phyloP scores from a whole-genome alignment of 2,113 vertebrate species.

The Notarius quadriscutis region DNA sequence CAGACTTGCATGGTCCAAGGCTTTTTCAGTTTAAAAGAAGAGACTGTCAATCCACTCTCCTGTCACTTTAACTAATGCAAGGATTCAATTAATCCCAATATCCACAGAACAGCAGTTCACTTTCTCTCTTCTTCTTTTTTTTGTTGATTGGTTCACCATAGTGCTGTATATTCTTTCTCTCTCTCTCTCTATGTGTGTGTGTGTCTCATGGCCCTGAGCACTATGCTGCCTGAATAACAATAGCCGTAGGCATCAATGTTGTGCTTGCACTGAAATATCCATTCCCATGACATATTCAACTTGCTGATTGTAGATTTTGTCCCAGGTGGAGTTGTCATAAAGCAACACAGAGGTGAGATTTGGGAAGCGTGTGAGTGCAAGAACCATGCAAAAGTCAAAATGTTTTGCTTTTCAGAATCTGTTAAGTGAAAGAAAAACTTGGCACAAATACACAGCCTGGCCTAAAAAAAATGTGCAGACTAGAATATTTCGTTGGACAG shows the following conservation, averaged over 20 bases:
- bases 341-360: not conserved
- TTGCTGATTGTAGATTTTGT: not conserved
- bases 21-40: constrained; percentile 50
- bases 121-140: constrained; percentile 43
- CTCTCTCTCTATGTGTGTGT: constrained; percentile 30
- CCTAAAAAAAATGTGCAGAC: too few species aligned
- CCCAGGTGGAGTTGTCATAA: not conserved
- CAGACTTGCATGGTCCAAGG: constrained; percentile 15
- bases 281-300: constrained; percentile 48
- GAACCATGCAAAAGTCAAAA: not conserved
- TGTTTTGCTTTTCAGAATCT: not conserved
- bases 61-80: constrained; percentile 58
- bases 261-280: constrained; percentile 42
- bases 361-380: not conserved
- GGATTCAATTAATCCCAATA: constrained; percentile 56
- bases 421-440: not conserved
- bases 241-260: not conserved
- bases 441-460: too few species aligned
- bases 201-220: constrained; percentile 30
- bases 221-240: constrained; percentile 44
- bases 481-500: too few species aligned
- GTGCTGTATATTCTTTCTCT: constrained; percentile 47
- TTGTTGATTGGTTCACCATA: constrained; percentile 48
- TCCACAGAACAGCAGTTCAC: constrained; percentile 47
- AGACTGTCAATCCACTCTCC: constrained; percentile 56